Base-by-base conservation (phyloP, 2,113 vertebrate genomes). In the Alligator mississippiensis region DNA sequence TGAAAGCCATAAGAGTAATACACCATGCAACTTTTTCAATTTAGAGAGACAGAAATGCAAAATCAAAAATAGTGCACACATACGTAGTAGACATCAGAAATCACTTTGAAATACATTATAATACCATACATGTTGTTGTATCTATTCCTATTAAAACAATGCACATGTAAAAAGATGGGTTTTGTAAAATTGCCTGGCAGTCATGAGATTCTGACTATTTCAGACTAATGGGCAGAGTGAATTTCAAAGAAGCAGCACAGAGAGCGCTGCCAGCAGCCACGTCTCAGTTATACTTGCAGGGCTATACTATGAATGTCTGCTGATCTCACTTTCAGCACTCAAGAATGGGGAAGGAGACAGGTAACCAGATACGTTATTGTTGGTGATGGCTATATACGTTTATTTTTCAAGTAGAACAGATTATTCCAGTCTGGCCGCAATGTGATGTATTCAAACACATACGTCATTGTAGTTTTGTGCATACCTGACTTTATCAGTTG, bases 401-500 rank as follows among this genome's bases (percentile, higher is more conserved):
- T 62, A 5, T 83, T 89, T 80, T 74, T 83, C 81, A 78, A 6
- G 25, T 62, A 91, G 79, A 68, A 4, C 77, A 83, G 77, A 77
- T 64, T 92, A 90, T 87, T 82, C 77, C 82, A 74, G 63, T 4
- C 82, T 91, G 74, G 28, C 60, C 90, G 84, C 80, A 93, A 84
- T 55, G 84, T 61, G 88, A 87, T 80, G 79, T 27, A 1, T 3
- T 74, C 80, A 84, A 96, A 91, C 81, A 62, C n/a, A 58, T 76
- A 8, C 4, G 63, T 87, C 79, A 61, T 77, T 34, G 60, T 5
- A 70, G 58, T 6, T 70, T 87, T n/a, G 25, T 68, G 90, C 58
- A 90, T 78, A 85, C 19, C 14, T 14, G 60, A 68, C 79, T 90
- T 92, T 75, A 34, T 85, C 68, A 86, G 88, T 95, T 25, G 47